Evolutionary conservation across 2,113 vertebrate species (phyloP), one percentile per base, ranked within the genome.

Genomic region (Mola mola): DNA sequence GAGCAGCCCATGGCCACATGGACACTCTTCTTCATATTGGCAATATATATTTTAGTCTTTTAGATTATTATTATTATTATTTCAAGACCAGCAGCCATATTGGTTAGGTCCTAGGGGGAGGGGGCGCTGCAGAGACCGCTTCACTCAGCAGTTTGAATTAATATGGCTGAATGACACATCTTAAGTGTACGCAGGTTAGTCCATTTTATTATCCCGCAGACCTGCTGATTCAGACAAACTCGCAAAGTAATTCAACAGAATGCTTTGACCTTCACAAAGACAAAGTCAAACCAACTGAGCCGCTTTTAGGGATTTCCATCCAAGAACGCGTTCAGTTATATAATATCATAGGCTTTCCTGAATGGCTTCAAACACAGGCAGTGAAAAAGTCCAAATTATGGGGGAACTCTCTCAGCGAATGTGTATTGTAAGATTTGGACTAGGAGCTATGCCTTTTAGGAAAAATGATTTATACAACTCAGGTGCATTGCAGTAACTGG

Each of bases 21-120:
- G 65, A 67, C 72, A 66, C 47, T 59, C 72, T 75, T 85, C 84
- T 88, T 83, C 66, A 76, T 65, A 86, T 88, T 81, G 71, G 58
- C 63, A 65, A 77, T 70, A 74, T 66, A 59, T 57, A 65, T 47
- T 72, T 68, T 58, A 66, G 70, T 53, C 46, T 58, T 56, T 88
- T 47, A 41, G 46, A 75, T 66, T 63, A 73, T 85, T 81, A 79
- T 79, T 81, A 72, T 76, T 87, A 17, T 17, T 17, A n/a, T 40
- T 66, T 74, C 33, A 65, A 52, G 60, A 67, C 73, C 53, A 53
- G 69, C 69, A 77, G 76, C 74, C 67, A 79, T 83, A 79, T 87
- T 75, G 77, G 69, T 89, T 86, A 74, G 66, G 49, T 69, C 73
- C 63, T 69, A 72, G 63, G 72, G 69, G 66, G 78, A 62, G 72